A percentile compares a stretch with the other conserved stretches of the same genome.
phyloP scores from a whole-genome alignment of 2,888 invertebrate species.

The Caenorhabditis angaria region DNA sequence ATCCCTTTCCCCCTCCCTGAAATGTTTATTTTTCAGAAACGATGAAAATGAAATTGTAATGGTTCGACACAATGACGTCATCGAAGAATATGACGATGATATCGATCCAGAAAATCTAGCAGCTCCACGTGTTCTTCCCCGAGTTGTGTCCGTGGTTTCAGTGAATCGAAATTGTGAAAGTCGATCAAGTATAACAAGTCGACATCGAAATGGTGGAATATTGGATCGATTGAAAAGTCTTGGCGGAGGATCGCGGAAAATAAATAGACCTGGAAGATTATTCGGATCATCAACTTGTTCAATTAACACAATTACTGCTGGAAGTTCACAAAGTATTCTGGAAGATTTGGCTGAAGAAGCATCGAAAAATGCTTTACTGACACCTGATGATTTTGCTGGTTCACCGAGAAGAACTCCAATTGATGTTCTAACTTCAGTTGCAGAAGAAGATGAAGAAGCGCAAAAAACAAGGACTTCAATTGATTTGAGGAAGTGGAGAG shows the following conservation, averaged over 20 bases:
- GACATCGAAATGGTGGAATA: constrained; percentile 20
- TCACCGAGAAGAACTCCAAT: constrained; percentile 40
- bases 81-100: constrained; percentile 33
- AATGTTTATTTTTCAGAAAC: constrained; percentile 19
- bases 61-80: constrained; percentile 40
- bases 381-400: constrained; percentile 25
- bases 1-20: not conserved
- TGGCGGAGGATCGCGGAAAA: constrained; percentile 30
- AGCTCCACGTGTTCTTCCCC: constrained; percentile 19
- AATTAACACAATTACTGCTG: constrained; percentile 27
- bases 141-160: constrained; percentile 51
- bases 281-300: constrained; percentile 36
- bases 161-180: constrained; percentile 52
- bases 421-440: constrained; percentile 44
- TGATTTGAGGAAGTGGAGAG: constrained; percentile 40
- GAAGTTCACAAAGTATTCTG: constrained; percentile 35
- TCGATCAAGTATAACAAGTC: constrained; percentile 43
- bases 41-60: constrained; percentile 45
- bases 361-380: constrained; percentile 18
- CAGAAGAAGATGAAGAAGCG: constrained; percentile 53
- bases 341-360: constrained; percentile 44
- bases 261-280: constrained; percentile 38
- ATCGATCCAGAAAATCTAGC: constrained; percentile 40
- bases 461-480: constrained; percentile 39
- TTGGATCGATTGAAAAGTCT: constrained; percentile 42